Base-by-base conservation (phyloP, 2,113 vertebrate genomes). In the Neogobius melanostomus region DNA sequence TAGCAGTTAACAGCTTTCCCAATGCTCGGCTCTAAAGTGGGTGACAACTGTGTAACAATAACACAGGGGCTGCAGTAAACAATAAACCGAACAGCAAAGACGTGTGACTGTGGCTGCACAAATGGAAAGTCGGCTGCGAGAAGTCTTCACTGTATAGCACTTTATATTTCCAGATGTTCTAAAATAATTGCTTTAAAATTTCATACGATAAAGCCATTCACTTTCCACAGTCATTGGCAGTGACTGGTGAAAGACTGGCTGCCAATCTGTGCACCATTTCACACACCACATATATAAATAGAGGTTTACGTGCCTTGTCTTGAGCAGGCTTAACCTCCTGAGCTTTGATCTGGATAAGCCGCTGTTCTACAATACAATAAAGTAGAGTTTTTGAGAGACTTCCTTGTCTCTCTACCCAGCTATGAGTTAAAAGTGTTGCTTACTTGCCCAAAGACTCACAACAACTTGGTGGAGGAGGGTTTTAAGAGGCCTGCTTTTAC, bases 401-500 rank as follows among this genome's bases (percentile, higher is more conserved):
- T 36, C 28, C 28, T 28, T 28, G 28, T 28, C 28, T 28, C 28
- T 28, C 28, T 28, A 28, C 28, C 28, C 28, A 36, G 28, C 28
- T 36, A 36, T 36, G 28, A 36, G 28, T 5, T 36, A 36, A 3
- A 45, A 14, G 42, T 45, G 59, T 44, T 43, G 7, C 56, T 59
- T 12, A 21, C 11, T 60, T 43, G 5, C 57, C 36, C 57, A 45
- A 61, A 61, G 42, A 16, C 11, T 61, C 57, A 59, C 44, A 71
- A 66, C 63, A 71, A 68, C 64, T 75, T 66, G 1, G n/a, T 69
- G 63, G 36, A 17, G 71, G 45, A 61, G 44, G 52, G 66, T 48
- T 6, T 4, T 8, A 53, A 45, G 60, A 16, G 11, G 5, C 6
- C 44, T 49, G 54, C 46, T 16, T 21, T 44, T 64, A 68, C 52